A percentile compares a stretch with the other conserved stretches of the same genome.
phyloP scores from a whole-genome alignment of 35 echinoderm and acorn worm species.

The Strongylocentrotus purpuratus region DNA sequence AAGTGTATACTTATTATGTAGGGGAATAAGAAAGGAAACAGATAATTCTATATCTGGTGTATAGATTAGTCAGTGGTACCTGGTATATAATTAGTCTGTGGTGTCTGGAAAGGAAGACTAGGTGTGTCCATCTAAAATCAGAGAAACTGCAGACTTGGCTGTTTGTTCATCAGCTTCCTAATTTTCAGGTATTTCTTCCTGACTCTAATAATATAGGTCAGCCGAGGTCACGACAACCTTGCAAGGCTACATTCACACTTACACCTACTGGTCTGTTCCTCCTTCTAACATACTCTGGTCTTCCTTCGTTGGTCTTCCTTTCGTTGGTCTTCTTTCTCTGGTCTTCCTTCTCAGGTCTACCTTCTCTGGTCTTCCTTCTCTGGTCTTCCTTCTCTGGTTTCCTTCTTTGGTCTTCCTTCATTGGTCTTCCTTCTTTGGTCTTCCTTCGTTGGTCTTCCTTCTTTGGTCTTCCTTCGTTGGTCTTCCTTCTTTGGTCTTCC shows the following conservation, averaged over 20 bases:
- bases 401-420: not conserved
- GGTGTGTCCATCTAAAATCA: not conserved
- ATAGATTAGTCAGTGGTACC: not conserved
- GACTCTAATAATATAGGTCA: slow-evolving; percentile 25
- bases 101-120: not conserved
- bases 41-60: not conserved
- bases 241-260: slow-evolving; percentile 9
- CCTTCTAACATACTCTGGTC: not conserved
- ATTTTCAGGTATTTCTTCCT: slow-evolving; percentile 41
- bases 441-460: not conserved
- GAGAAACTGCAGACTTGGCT: slow-evolving; percentile 34
- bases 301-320: not conserved
- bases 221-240: not conserved
- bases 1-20: not conserved
- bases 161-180: slow-evolving; percentile 44
- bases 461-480: too few relatives aligned
- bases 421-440: not conserved
- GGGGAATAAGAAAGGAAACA: not conserved
- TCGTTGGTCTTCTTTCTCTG: not conserved
- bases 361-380: not conserved
- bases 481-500: not conserved
- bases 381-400: not conserved
- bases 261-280: not conserved
- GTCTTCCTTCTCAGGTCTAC: not conserved
- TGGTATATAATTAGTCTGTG: not conserved